phyloP scores from a whole-genome alignment of 2,113 vertebrate genomes.

The Percina caprodes region DNA sequence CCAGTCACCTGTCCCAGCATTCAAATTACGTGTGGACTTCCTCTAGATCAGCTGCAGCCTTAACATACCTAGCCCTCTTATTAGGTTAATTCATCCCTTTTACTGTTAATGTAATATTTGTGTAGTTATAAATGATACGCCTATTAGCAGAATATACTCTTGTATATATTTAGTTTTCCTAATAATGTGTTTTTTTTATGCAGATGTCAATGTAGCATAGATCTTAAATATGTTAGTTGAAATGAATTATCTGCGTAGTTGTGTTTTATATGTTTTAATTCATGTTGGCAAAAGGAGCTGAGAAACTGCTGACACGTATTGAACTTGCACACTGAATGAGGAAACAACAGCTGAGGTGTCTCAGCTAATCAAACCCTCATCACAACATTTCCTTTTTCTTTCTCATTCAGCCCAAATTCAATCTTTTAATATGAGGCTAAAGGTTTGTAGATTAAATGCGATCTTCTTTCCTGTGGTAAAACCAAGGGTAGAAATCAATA shows the following conservation, averaged over 20 bases:
- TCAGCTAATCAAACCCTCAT: slow-evolving; percentile 45
- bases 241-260: not conserved
- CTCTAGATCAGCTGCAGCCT: not conserved
- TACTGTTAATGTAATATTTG: not conserved
- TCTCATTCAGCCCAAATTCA: slow-evolving; percentile 19
- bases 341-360: slow-evolving; percentile 34
- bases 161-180: not conserved
- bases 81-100: not conserved
- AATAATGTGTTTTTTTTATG: not conserved
- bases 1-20: no score
- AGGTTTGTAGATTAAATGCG: slow-evolving; percentile 49
- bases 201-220: not conserved
- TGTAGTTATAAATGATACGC: not conserved
- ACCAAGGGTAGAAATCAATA: slow-evolving; percentile 57
- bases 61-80: not conserved
- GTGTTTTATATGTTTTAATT: slow-evolving; percentile 4
- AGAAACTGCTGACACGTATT: slow-evolving; percentile 36
- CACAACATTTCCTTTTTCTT: slow-evolving; percentile 11
- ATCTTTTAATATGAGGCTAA: slow-evolving; percentile 6
- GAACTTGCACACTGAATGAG: slow-evolving; percentile 4
- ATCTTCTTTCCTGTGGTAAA: slow-evolving; percentile 53
- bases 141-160: not conserved
- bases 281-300: slow-evolving; percentile 15
- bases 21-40: not conserved
- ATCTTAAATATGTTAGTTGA: not conserved